phyloP scores from a whole-genome alignment of 1,140 invertebrate species.

The Cydia fagiglandana region DNA sequence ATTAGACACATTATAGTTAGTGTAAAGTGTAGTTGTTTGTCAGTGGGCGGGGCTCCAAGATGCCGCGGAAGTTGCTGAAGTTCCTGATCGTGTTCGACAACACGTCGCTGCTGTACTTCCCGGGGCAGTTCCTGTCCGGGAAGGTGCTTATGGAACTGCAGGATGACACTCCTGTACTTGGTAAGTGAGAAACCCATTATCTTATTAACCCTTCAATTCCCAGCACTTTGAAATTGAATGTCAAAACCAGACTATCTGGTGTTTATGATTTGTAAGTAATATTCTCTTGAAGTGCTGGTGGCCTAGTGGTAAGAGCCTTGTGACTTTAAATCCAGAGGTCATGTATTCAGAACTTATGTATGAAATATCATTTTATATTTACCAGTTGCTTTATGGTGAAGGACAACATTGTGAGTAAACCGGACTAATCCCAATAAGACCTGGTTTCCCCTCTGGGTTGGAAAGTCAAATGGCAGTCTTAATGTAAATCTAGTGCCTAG shows the following conservation, averaged over 20 bases:
- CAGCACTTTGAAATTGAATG: too few relatives aligned
- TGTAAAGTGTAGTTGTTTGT: constrained; percentile 32
- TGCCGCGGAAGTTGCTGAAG: constrained; percentile 93
- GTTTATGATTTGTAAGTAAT: not conserved
- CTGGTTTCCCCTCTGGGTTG: too few relatives aligned
- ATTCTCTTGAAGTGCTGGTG: not conserved
- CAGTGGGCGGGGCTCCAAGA: constrained; percentile 64
- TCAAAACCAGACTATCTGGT: too few relatives aligned
- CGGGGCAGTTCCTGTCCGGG: constrained; percentile 94
- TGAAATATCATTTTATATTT: too few relatives aligned
- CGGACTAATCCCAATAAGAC: too few relatives aligned
- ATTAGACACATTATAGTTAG: not conserved
- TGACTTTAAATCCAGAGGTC: too few relatives aligned
- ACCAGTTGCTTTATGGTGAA: too few relatives aligned
- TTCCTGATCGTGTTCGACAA: constrained; percentile 97
- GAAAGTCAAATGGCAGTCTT: too few relatives aligned
- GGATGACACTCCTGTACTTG: constrained; percentile 93
- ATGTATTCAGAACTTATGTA: too few relatives aligned
- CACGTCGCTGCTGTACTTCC: constrained; percentile 94
- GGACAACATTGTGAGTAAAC: too few relatives aligned
- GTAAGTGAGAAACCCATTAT: constrained; percentile 63
- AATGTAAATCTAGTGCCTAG: too few relatives aligned
- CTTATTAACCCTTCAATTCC: not conserved
- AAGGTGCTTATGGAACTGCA: constrained; percentile 94
- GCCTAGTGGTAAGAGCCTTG: too few relatives aligned